phyloP scores from a whole-genome alignment of 2,797 vertebrate genomes.

The Phalloptychus januarius region DNA sequence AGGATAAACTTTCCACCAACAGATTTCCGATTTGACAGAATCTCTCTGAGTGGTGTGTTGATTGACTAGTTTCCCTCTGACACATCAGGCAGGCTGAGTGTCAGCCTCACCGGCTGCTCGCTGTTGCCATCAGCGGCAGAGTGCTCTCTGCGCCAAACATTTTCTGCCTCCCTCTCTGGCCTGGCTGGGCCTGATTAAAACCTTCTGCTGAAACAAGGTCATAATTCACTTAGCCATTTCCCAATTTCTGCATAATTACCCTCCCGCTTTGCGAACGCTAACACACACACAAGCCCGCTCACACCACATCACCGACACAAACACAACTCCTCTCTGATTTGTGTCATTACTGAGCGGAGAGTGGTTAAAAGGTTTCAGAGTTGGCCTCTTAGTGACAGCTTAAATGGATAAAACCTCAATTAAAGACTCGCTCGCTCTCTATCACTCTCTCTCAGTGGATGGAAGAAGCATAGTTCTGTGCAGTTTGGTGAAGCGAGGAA shows the following conservation, averaged over 20 bases:
- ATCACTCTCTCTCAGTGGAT: slow-evolving; percentile 50
- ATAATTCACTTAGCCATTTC: slow-evolving; percentile 81
- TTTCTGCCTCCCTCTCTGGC: slow-evolving; percentile 48
- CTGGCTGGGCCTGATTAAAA: slow-evolving; percentile 75
- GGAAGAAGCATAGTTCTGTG: slow-evolving; percentile 64
- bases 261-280: slow-evolving; percentile 52
- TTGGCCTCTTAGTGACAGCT: slow-evolving; percentile 80
- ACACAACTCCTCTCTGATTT: slow-evolving; percentile 75
- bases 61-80: slow-evolving; percentile 38
- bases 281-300: slow-evolving; percentile 42
- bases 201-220: slow-evolving; percentile 78
- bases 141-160: slow-evolving; percentile 39
- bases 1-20: background rate
- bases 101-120: slow-evolving; percentile 44
- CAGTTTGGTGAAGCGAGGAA: slow-evolving; percentile 49
- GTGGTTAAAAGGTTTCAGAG: slow-evolving; percentile 80
- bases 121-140: slow-evolving; percentile 42
- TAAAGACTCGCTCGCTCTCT: slow-evolving; percentile 67
- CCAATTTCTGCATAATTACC: slow-evolving; percentile 81
- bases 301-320: slow-evolving; percentile 48
- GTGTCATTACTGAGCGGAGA: slow-evolving; percentile 78
- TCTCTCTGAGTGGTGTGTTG: slow-evolving; percentile 1
- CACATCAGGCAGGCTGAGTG: slow-evolving; percentile 32
- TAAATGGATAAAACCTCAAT: slow-evolving; percentile 83
- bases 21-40: slow-evolving; percentile 7